Conservation (phyloP, 2,797 vertebrate species). For the Iguana delicatissima region DNA sequence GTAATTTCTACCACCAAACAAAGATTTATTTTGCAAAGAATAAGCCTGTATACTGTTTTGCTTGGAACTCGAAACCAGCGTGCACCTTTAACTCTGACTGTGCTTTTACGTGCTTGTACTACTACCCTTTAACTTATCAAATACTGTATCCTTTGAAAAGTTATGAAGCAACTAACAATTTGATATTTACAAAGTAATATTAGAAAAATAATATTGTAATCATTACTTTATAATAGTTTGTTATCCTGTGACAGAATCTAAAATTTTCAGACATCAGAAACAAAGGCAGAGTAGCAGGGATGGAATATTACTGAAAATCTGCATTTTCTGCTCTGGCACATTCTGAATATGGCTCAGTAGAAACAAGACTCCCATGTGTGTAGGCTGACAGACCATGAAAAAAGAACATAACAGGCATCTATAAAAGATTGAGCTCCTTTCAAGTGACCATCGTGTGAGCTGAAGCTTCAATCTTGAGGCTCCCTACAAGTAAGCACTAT, state of each 20-base stretch:
- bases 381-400: neutral
- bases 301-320: neutral
- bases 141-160: neutral
- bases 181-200: neutral
- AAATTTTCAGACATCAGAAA: neutral
- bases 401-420: neutral
- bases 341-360: neutral
- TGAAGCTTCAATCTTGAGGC: neutral
- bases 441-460: neutral
- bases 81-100: neutral
- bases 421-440: neutral
- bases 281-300: neutral
- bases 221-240: neutral
- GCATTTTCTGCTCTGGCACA: neutral
- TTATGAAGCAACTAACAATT: neutral
- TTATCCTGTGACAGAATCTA: neutral
- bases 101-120: neutral
- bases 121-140: neutral
- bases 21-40: neutral
- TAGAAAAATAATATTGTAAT: neutral
- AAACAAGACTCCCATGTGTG: neutral
- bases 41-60: neutral
- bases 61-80: neutral
- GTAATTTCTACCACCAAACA: constrained; percentile 36
- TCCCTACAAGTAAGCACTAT: neutral